These are phyloP conservation scores for Parazoanthus atlanticus DNA, from an alignment of 92 coral and sea anemone genomes.

Conservation along the genomic window DNA sequence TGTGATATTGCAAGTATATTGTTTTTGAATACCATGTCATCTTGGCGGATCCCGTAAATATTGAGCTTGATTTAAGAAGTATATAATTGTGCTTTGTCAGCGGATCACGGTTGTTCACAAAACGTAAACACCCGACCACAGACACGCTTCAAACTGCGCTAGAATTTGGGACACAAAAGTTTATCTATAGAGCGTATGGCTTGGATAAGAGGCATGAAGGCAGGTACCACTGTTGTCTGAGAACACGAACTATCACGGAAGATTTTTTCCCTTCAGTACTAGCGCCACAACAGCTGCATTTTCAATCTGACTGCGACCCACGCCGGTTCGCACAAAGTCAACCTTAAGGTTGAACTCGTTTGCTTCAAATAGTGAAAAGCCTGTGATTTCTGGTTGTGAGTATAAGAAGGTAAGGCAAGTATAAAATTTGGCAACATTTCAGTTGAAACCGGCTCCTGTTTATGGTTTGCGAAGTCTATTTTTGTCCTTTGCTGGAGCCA, in stretches of 20 bases:
- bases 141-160: neutral
- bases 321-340: neutral
- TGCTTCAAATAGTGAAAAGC: neutral
- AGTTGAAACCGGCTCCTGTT: too few species aligned
- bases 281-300: slow-evolving; percentile 2
- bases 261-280: neutral
- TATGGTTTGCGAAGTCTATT: neutral
- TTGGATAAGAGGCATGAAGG: neutral
- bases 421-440: too few species aligned
- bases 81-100: slow-evolving; percentile 3
- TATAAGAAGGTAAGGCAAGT: neutral
- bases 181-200: neutral
- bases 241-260: slow-evolving; percentile 21
- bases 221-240: neutral
- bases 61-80: neutral
- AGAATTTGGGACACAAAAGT: neutral
- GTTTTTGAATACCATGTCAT: neutral
- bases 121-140: neutral
- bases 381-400: neutral
- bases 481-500: neutral
- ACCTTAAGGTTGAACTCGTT: neutral
- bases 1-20: neutral
- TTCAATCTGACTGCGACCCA: slow-evolving; percentile 6
- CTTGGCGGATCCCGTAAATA: slow-evolving; percentile 2
- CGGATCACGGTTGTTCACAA: neutral